phyloP scores from a whole-genome alignment of 2,888 invertebrate species.

The Deroplatys truncata region DNA sequence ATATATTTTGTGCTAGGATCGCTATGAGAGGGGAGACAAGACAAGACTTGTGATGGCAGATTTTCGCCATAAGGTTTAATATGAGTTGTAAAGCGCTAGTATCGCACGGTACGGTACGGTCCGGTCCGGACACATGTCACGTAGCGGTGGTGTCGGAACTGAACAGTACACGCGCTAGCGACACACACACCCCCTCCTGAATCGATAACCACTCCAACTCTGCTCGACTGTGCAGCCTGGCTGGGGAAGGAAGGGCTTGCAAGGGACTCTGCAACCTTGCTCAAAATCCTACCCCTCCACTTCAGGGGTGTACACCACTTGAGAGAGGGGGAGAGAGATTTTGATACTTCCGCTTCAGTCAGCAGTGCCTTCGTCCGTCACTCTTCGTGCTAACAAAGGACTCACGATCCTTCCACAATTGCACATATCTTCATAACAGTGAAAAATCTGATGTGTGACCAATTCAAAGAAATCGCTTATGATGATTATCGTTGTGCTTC shows the following conservation, averaged over 20 bases:
- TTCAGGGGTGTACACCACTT: constrained; percentile 7
- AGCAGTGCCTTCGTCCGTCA: background rate
- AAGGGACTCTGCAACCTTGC: constrained; percentile 13
- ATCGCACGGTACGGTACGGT: background rate
- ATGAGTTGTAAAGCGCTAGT: no score
- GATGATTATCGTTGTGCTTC: no score
- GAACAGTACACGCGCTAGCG: background rate
- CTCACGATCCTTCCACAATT: no score
- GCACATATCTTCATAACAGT: no score
- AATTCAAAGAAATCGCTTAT: no score
- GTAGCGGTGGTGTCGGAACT: background rate
- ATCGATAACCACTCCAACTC: constrained; percentile 13
- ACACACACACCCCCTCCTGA: background rate
- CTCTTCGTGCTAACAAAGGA: no score
- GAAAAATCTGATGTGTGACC: no score
- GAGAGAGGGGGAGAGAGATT: background rate
- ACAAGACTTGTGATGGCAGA: no score
- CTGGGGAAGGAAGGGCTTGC: constrained; percentile 1
- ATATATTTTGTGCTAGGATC: no score
- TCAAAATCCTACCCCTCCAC: constrained; percentile 14
- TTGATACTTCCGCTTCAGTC: background rate
- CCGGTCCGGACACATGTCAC: background rate
- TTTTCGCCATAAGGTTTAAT: no score
- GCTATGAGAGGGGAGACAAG: no score
- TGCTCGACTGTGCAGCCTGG: constrained; percentile 10